Conservation (phyloP, 2,888 invertebrate species). For the Aspidiotus destructor region DNA sequence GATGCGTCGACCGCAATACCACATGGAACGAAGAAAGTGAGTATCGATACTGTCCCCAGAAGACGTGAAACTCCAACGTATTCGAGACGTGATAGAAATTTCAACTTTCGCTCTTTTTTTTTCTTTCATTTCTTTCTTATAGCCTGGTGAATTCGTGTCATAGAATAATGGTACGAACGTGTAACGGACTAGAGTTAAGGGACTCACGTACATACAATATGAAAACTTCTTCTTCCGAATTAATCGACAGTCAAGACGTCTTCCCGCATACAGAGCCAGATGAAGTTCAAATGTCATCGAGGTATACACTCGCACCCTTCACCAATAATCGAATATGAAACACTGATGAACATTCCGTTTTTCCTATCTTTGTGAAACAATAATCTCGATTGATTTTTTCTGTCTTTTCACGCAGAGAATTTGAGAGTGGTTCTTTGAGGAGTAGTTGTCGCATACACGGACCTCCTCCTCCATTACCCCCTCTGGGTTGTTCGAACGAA, state of each 20-base stretch:
- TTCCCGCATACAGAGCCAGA: slow-evolving; percentile 43
- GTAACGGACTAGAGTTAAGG: slow-evolving; percentile 64
- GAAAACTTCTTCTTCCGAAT: slow-evolving; percentile 44
- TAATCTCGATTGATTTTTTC: neutral
- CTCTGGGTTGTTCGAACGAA: neutral
- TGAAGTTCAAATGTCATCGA: slow-evolving; percentile 14
- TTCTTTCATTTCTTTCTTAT: slow-evolving; percentile 21
- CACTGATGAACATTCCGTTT: too few relatives aligned
- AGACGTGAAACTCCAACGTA: too few relatives aligned
- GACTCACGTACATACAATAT: slow-evolving; percentile 45
- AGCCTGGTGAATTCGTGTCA: slow-evolving; percentile 42
- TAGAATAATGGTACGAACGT: slow-evolving; percentile 64
- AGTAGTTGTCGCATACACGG: slow-evolving; percentile 35
- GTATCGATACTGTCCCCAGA: neutral
- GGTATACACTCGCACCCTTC: neutral
- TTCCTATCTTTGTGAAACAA: too few relatives aligned
- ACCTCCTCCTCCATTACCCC: slow-evolving; percentile 15
- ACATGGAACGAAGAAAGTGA: slow-evolving; percentile 44
- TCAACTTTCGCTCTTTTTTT: neutral
- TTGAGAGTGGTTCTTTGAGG: slow-evolving; percentile 30
- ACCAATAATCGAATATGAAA: too few relatives aligned
- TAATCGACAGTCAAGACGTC: slow-evolving; percentile 44
- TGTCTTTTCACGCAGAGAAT: slow-evolving; percentile 25
- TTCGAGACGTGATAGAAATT: too few relatives aligned
- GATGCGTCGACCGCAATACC: slow-evolving; percentile 69